Evolutionary conservation across 1,140 invertebrate species (phyloP).

Genomic region (Dendrolimus punctatus): DNA sequence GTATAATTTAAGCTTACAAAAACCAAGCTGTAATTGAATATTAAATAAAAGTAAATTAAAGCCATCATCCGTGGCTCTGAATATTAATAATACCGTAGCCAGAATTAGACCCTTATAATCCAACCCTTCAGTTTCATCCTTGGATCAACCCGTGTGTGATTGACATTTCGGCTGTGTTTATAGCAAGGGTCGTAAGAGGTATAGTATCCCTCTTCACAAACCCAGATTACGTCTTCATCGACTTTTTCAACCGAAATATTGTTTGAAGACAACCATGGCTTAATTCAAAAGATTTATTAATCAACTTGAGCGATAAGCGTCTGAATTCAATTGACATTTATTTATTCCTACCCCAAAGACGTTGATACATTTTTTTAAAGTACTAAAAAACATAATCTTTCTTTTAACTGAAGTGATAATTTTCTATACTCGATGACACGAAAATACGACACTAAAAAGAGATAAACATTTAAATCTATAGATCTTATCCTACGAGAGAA

Average conservation of each 20-base stretch:
- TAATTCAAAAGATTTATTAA: conserved; percentile 4
- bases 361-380: too few relatives aligned
- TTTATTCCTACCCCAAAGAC: too few relatives aligned
- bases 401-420: too few relatives aligned
- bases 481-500: too few relatives aligned
- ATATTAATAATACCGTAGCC: conserved; percentile 59
- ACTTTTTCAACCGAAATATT: conserved; percentile 24
- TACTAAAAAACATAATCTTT: too few relatives aligned
- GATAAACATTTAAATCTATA: too few relatives aligned
- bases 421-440: too few relatives aligned
- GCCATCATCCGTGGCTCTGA: conserved; percentile 42
- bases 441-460: too few relatives aligned
- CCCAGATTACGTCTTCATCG: conserved; percentile 39
- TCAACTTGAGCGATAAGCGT: not conserved
- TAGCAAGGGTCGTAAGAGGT: conserved; percentile 30
- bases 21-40: conserved; percentile 36
- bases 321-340: too few relatives aligned
- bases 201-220: conserved; percentile 29
- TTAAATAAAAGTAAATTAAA: conserved; percentile 52
- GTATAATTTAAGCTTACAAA: conserved; percentile 20
- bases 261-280: conserved; percentile 7
- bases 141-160: conserved; percentile 47
- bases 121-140: conserved; percentile 60
- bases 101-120: conserved; percentile 63
- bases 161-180: conserved; percentile 49